A percentile compares a stretch with the other conserved stretches of the same genome.
phyloP scores from a whole-genome alignment of 2,113 vertebrate genomes.

The Gorilla gorilla region DNA sequence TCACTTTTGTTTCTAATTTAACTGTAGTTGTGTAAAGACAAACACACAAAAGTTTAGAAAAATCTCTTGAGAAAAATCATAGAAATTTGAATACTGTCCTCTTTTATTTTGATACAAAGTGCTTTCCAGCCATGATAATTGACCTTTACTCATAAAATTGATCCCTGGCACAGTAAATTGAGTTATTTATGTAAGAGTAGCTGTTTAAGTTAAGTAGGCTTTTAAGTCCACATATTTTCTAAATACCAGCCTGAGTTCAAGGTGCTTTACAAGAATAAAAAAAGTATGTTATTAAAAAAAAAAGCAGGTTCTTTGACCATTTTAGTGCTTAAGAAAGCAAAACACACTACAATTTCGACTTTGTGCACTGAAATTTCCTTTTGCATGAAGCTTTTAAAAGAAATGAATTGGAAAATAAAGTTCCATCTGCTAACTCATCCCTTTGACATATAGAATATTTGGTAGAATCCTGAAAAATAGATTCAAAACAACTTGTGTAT shows the following conservation, averaged over 20 bases:
- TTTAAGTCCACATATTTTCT: neutral
- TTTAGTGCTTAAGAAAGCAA: neutral
- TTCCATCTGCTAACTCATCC: neutral
- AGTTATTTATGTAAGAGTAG: neutral
- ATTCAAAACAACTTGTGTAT: neutral
- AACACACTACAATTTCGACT: neutral
- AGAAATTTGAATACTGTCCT: neutral
- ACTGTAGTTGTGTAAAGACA: neutral
- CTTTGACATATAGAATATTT: neutral
- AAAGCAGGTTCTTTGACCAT: neutral
- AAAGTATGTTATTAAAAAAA: neutral
- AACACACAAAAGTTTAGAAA: neutral
- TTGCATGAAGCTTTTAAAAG: neutral
- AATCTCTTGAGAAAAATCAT: conserved; percentile 13
- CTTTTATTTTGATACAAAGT: conserved; percentile 14
- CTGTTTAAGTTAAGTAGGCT: conserved; percentile 16
- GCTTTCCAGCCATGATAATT: conserved; percentile 33
- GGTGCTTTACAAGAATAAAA: neutral
- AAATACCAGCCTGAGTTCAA: neutral
- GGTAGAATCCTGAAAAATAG: neutral
- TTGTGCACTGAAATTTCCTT: neutral
- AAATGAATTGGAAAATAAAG: neutral
- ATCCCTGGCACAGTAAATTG: neutral
- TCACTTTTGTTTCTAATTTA: neutral
- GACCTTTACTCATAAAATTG: conserved; percentile 14